phyloP scores from a whole-genome alignment of 2,113 vertebrate genomes.

The Choloepus hoffmanni region DNA sequence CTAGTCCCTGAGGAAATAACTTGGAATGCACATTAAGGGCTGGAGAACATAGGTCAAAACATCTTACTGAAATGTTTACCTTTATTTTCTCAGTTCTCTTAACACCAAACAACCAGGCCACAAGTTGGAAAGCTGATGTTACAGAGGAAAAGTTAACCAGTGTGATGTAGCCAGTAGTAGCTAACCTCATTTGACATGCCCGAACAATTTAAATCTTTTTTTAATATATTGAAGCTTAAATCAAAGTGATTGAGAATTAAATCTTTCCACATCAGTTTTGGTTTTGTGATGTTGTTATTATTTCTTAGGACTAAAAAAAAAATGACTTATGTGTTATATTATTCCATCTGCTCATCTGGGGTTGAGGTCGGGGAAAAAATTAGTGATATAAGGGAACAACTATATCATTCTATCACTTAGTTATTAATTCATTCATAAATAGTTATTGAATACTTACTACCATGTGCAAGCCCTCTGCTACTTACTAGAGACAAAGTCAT shows the following conservation, averaged over 20 bases:
- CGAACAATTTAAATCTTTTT: not conserved
- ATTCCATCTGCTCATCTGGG: not conserved
- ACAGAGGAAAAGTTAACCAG: not conserved
- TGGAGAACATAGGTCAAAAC: not conserved
- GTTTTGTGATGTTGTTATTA: not conserved
- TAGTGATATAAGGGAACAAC: not conserved
- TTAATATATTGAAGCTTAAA: constrained; percentile 24
- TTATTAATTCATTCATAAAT: not conserved
- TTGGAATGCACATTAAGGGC: not conserved
- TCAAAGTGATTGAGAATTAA: constrained; percentile 37
- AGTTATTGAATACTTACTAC: not conserved
- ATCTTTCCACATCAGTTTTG: not conserved
- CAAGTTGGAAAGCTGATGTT: not conserved
- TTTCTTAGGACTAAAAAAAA: constrained; percentile 29
- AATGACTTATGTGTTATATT: not conserved
- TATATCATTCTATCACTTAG: constrained; percentile 7
- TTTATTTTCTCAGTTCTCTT: constrained; percentile 49
- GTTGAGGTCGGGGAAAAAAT: not conserved
- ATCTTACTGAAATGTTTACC: constrained; percentile 6
- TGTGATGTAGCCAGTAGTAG: not conserved
- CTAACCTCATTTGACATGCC: not conserved
- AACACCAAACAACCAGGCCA: not conserved
- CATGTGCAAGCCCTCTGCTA: not conserved
- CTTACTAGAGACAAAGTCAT: not conserved
- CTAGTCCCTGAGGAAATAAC: not conserved